Evolutionary conservation across 2,797 vertebrate genomes (phyloP).

Genomic region (Alauda arvensis): DNA sequence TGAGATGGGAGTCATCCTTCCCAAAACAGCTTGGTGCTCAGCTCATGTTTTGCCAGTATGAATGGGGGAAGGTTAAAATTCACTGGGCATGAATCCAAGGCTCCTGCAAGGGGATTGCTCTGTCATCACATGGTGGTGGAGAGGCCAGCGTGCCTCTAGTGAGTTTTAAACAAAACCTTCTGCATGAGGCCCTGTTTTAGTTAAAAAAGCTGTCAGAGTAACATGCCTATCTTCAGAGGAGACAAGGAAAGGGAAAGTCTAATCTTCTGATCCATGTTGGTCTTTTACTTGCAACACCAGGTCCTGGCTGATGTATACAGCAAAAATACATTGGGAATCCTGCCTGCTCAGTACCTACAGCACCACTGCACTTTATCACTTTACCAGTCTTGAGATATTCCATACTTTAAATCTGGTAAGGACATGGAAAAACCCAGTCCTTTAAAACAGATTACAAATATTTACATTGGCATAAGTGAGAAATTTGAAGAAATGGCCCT

Average conservation of each 20-base stretch:
- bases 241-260: not conserved
- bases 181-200: not conserved
- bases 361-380: not conserved
- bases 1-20: not conserved
- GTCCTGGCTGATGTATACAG: not conserved
- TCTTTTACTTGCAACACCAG: not conserved
- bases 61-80: not conserved
- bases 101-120: not conserved
- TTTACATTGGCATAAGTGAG: not conserved
- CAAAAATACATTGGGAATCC: not conserved
- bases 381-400: not conserved
- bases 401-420: not conserved
- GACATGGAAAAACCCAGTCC: too few relatives aligned
- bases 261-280: not conserved
- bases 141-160: not conserved
- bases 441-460: not conserved
- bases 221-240: not conserved
- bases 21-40: not conserved
- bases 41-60: not conserved
- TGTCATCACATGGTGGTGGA: not conserved
- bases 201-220: not conserved
- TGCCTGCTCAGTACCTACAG: not conserved
- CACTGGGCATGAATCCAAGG: not conserved
- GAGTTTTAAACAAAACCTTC: not conserved
- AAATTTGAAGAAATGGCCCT: conserved; percentile 7